Percentiles rank a stretch among this genome's conserved stretches.
These are phyloP conservation scores for Paracyclopina nana DNA, from an alignment of 1,140 invertebrate genomes.

Conservation along the genomic window DNA sequence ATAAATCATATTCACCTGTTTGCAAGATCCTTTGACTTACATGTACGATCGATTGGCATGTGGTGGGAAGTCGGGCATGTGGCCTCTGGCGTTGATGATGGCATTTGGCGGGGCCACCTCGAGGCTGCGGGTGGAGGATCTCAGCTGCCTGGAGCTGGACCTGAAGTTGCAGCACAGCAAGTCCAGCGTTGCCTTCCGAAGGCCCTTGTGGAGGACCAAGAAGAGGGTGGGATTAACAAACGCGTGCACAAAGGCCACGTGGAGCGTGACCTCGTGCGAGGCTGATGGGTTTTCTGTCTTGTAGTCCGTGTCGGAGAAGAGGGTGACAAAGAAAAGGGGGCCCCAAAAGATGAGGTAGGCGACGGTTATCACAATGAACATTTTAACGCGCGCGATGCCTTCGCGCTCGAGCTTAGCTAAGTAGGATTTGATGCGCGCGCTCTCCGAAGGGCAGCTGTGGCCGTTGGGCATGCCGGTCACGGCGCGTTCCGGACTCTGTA, in stretches of 20 bases:
- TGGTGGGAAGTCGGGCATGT: no score
- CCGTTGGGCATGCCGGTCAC: neutral
- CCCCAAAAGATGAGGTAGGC: constrained; percentile 72
- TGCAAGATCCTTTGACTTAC: no score
- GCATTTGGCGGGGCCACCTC: no score
- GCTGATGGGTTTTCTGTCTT: constrained; percentile 19
- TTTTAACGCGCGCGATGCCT: constrained; percentile 31
- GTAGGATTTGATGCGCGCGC: constrained; percentile 52
- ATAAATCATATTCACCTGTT: no score
- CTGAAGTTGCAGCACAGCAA: constrained; percentile 12
- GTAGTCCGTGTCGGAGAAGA: constrained; percentile 27
- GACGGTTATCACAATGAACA: constrained; percentile 62
- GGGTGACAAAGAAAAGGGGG: constrained; percentile 62
- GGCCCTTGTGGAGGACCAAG: constrained; percentile 43
- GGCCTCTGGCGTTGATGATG: no score
- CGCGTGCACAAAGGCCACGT: constrained; percentile 66
- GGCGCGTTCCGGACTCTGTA: constrained; percentile 17
- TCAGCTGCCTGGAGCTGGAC: no score
- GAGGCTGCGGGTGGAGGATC: no score
- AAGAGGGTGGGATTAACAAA: constrained; percentile 64
- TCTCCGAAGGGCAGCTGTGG: constrained; percentile 30
- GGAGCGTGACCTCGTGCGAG: constrained; percentile 39
- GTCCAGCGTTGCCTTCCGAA: constrained; percentile 9
- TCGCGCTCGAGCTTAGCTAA: constrained; percentile 51
- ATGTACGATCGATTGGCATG: no score